Evolutionary conservation across 2,113 vertebrate species (phyloP).

Genomic region (Nycticebus coucang): DNA sequence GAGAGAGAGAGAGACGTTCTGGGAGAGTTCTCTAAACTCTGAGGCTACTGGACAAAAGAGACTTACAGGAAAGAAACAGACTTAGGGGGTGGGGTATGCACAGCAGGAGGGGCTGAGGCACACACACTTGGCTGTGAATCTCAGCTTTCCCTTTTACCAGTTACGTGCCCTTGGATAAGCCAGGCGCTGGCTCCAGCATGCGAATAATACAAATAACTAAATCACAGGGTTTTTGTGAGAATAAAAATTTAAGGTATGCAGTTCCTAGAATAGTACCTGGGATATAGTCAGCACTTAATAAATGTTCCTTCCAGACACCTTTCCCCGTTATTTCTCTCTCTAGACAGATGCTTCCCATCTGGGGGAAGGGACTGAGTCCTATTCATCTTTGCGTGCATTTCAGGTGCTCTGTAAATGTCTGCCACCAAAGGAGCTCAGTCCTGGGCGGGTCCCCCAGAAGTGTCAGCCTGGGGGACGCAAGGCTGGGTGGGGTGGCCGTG

Average conservation of each 20-base stretch:
- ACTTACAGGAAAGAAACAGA: background rate
- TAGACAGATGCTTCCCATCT: background rate
- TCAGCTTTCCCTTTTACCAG: background rate
- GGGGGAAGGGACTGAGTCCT: background rate
- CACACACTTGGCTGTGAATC: background rate
- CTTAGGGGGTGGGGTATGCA: fast-evolving
- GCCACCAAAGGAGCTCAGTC: fast-evolving
- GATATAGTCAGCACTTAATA: background rate
- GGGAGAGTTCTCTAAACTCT: background rate
- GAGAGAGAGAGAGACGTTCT: background rate
- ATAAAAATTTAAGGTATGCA: background rate
- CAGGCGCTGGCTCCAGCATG: background rate
- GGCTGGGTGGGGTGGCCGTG: fast-evolving
- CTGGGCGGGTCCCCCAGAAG: background rate
- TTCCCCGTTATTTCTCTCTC: background rate
- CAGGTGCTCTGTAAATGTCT: background rate
- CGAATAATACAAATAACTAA: background rate
- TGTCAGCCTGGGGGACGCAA: fast-evolving
- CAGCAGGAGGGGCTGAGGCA: fast-evolving
- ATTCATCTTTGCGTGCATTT: background rate
- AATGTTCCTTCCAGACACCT: background rate
- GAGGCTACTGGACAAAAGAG: background rate
- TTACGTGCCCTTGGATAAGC: background rate
- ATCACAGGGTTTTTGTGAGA: background rate
- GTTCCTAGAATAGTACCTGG: background rate